phyloP scores from a whole-genome alignment of 2,113 vertebrate genomes.

The Zingel zingel region DNA sequence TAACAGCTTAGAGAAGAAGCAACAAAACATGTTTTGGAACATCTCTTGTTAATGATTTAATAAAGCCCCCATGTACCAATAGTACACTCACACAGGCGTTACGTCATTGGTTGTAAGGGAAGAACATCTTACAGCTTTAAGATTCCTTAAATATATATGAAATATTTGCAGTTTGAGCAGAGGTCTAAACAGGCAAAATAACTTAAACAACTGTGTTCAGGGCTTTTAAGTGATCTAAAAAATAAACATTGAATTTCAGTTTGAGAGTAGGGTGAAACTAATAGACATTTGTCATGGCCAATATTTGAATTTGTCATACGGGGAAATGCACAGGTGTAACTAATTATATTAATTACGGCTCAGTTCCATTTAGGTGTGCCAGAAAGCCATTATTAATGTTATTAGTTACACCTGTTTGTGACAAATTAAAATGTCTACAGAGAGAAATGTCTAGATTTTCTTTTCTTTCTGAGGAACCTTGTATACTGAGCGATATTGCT shows the following conservation, averaged over 20 bases:
- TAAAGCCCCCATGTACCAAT: not conserved
- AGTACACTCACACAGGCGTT: not conserved
- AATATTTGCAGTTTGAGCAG: not conserved
- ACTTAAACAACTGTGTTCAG: not conserved
- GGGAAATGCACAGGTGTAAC: constrained; percentile 3
- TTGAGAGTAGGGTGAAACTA: not conserved
- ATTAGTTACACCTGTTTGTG: constrained; percentile 20
- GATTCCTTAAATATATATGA: not conserved
- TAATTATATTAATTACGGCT: constrained; percentile 24
- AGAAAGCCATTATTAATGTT: constrained; percentile 13
- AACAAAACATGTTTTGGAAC: not conserved
- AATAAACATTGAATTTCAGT: not conserved
- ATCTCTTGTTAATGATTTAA: not conserved
- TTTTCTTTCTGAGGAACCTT: not conserved
- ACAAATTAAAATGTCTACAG: not conserved
- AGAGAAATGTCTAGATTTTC: not conserved
- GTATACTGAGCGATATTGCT: not conserved
- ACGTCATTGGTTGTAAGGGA: not conserved
- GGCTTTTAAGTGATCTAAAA: not conserved
- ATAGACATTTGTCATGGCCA: not conserved
- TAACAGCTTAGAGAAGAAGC: not conserved
- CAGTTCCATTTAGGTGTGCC: constrained; percentile 7
- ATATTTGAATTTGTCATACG: constrained; percentile 11
- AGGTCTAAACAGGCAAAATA: not conserved
- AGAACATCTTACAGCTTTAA: not conserved